Conservation (phyloP, 2,113 vertebrate genomes). For the Muntiacus muntjak region DNA sequence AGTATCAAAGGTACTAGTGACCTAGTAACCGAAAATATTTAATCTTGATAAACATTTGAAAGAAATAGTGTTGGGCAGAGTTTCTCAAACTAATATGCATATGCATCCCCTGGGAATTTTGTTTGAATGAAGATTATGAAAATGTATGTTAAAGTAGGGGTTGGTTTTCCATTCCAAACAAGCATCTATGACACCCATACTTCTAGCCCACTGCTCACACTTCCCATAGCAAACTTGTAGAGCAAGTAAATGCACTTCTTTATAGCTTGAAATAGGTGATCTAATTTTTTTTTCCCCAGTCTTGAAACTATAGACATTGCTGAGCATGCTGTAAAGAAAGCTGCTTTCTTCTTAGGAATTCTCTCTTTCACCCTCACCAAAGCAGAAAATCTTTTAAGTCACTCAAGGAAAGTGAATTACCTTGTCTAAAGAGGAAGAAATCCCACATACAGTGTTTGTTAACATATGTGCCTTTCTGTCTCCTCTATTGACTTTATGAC, state of each 20-base stretch:
- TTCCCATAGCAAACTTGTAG: neutral
- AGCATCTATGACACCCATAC: rapidly evolving
- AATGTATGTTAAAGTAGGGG: neutral
- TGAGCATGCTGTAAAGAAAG: neutral
- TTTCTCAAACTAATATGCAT: neutral
- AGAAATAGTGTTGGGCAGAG: neutral
- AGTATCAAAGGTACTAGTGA: neutral
- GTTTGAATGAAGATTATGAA: neutral
- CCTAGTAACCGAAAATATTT: neutral
- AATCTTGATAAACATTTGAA: neutral
- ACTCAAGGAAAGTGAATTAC: neutral
- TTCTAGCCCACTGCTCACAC: neutral
- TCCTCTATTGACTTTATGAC: neutral
- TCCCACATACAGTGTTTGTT: neutral
- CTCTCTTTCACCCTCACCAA: neutral
- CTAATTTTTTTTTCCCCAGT: neutral
- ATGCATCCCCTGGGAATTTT: neutral
- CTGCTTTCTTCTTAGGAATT: neutral
- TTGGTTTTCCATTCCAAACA: neutral
- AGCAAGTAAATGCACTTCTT: neutral
- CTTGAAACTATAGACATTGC: neutral
- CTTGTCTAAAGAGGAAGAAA: neutral
- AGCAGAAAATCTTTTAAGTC: neutral
- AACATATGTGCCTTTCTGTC: neutral
- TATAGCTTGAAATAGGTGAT: neutral